Evolutionary conservation across 53 echinoderm and acorn worm species (phyloP), one percentile per base, ranked within the genome.

Genomic region (Zoroaster sp.): DNA sequence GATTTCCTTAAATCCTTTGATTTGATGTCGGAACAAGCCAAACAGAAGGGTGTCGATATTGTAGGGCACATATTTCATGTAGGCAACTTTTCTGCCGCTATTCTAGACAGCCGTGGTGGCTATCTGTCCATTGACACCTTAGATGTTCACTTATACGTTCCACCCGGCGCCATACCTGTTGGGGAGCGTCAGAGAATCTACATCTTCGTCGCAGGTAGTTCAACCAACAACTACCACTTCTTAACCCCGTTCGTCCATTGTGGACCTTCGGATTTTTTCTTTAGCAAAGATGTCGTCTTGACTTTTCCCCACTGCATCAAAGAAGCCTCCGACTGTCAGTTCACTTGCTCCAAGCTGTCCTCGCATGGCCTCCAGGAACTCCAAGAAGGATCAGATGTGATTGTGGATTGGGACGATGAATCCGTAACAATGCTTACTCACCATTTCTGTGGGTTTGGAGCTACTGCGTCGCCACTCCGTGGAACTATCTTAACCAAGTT

Each of bases 31-130:
- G 41, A 41, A 1, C 66, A 66, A 20, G 83, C 83, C 21, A 14
- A 68, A 83, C 7, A 40, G 5, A 7, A 10, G 46, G 20, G 11
- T 33, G 10, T 44, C 4, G 68, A 83, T 45, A 44, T 68, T 1
- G 12, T 68, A n/a, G 67, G 83, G 1, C 41, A 66, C 12, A 31
- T 41, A 7, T 39, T 83, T 15, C 83, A 83, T 17, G 44, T 68
- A 32, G 83, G 20, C 15, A 83, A 83, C 69, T 83, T 68, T 32
- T 66, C 83, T 83, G 83, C 83, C 33, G 83, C 83, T 15, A 68
- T 83, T 66, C 35, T 83, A 31, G 69, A 83, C 66, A 67, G 83
- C 17, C 66, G n/a, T 14, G 83, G 83, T 21, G 83, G 83, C 12
- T 42, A 6, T 43, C 83, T 83, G 30, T 83, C 83, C 31, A 83